Conservation (phyloP, 2,113 vertebrate genomes). For the Dromiciops gliroides region DNA sequence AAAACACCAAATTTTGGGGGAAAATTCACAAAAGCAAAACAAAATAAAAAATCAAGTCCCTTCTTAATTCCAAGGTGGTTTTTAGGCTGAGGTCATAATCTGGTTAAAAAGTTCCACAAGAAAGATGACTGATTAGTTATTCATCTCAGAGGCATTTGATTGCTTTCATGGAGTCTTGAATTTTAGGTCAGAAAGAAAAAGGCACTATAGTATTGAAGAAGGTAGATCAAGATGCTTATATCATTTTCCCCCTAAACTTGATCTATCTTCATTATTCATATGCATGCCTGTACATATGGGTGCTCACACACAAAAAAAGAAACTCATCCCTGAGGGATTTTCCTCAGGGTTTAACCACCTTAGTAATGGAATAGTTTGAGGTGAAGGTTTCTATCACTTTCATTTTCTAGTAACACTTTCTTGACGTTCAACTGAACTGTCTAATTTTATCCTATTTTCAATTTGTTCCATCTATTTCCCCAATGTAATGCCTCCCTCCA, state of each 20-base stretch:
- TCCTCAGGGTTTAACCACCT: neutral
- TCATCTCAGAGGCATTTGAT: neutral
- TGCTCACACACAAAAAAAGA: neutral
- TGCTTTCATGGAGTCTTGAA: neutral
- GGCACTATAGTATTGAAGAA: neutral
- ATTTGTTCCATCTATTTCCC: neutral
- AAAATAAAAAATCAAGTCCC: neutral
- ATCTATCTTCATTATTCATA: too few species aligned
- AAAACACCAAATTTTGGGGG: neutral
- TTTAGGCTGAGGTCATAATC: neutral
- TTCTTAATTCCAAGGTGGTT: neutral
- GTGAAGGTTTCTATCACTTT: neutral
- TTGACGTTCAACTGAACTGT: neutral
- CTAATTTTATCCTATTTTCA: neutral
- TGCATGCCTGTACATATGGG: too few species aligned
- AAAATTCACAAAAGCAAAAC: neutral
- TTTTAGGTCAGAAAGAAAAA: neutral
- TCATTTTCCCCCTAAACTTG: neutral
- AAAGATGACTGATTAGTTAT: neutral
- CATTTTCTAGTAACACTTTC: neutral
- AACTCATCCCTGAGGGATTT: neutral
- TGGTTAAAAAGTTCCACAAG: neutral
- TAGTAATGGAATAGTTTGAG: neutral
- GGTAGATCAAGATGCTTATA: neutral
- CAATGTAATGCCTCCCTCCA: neutral